Conservation (phyloP, 2,888 invertebrate species). For the Panzeria rudis region DNA sequence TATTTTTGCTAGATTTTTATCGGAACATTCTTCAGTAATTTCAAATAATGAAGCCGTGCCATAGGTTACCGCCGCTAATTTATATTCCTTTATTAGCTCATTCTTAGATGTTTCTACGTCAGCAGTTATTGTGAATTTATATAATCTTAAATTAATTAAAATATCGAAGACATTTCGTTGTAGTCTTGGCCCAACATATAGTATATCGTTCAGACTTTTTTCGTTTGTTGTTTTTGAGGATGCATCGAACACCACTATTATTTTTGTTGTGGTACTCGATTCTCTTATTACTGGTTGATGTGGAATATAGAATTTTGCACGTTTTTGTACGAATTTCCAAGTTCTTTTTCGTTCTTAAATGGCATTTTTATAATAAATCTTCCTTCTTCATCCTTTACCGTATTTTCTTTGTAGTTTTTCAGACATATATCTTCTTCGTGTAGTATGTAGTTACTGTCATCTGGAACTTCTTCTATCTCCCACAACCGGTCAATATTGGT, state of each 20-base stretch:
- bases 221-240: not conserved
- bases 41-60: too few species aligned
- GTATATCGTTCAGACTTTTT: not conserved
- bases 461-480: not conserved
- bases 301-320: not conserved
- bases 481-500: not conserved
- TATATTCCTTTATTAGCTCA: not conserved
- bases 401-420: too few species aligned
- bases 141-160: not conserved
- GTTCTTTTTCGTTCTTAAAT: not conserved
- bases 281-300: not conserved
- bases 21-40: too few species aligned
- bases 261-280: not conserved
- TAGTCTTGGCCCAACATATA: not conserved
- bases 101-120: not conserved
- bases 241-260: not conserved
- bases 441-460: not conserved
- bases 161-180: not conserved
- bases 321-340: not conserved
- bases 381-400: too few species aligned
- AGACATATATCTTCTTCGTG: too few species aligned
- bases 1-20: not conserved
- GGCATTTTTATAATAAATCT: not conserved
- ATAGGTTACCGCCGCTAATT: not conserved
- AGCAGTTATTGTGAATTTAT: slow-evolving; percentile 1